Percentiles rank a stretch among this genome's conserved stretches.
phyloP scores from a whole-genome alignment of 2,113 vertebrate species.

The Probosciger aterrimus region DNA sequence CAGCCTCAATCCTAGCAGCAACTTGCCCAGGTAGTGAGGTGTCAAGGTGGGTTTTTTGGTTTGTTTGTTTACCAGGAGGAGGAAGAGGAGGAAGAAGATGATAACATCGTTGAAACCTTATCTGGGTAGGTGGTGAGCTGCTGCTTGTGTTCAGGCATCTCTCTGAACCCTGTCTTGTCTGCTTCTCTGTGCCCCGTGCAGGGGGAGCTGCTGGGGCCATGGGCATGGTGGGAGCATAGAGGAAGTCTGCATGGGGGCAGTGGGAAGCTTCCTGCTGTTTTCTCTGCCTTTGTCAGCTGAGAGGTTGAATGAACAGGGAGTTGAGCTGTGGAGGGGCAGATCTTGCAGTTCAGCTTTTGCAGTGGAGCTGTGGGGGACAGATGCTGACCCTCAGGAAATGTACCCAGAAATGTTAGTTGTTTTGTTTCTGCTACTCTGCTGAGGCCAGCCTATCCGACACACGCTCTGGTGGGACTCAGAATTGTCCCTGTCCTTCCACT shows the following conservation, averaged over 20 bases:
- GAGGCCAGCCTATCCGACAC: neutral
- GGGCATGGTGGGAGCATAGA: neutral
- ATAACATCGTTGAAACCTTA: neutral
- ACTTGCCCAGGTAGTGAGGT: neutral
- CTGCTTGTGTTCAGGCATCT: neutral
- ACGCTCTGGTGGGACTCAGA: neutral
- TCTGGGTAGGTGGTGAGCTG: slow-evolving; percentile 39
- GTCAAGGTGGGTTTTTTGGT: neutral
- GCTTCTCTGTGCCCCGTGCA: neutral
- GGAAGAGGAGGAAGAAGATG: slow-evolving; percentile 54
- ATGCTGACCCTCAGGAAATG: neutral
- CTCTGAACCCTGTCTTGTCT: neutral
- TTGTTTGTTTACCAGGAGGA: slow-evolving; percentile 41
- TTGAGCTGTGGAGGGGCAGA: neutral
- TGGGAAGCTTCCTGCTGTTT: neutral
- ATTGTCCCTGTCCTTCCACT: neutral
- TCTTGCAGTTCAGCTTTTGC: neutral
- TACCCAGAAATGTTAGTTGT: neutral
- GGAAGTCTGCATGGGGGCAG: neutral
- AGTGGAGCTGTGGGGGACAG: neutral
- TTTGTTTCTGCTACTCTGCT: neutral
- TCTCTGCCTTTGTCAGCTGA: neutral
- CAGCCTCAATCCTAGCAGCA: neutral
- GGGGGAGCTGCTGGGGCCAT: neutral
- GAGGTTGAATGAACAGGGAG: neutral